Base-by-base conservation (phyloP, 2,888 invertebrate species). In the Agrypnus murinus region DNA sequence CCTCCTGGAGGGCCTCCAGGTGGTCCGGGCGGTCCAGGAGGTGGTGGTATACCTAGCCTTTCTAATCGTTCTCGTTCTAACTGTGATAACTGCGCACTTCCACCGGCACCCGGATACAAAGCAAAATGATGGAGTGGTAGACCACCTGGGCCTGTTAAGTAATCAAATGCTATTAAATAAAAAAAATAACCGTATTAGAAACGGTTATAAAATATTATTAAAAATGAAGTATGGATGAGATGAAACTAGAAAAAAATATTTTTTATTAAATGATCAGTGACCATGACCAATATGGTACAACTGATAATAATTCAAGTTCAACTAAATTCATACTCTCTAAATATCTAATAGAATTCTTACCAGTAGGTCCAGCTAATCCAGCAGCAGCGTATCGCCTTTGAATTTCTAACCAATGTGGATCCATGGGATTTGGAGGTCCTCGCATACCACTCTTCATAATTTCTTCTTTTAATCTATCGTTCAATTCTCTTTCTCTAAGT, bases 11-110 rank as follows among this genome's bases (percentile, higher is more conserved):
- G 88, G 15, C 82, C 83, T 71, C 85, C 86, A 53, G 88, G 89
- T 72, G 89, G 87, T 57, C 88, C 89, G 55, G 84, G 85, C 62
- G 87, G 88, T 64, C 87, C 88, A 32, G 87, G 87, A 53, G 89
- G 89, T 38, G 90, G 90, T 58, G 92, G 92, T 77, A 92, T 93
- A 83, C 95, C 95, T 79, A 96, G 87, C 81, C 95, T 87, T 84
- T 95, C 95, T 15, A 95, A 87, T 62, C 97, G 90, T 85, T 97
- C 97, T 70, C 97, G 89, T 84, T 97, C 97, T 82, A 96, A 86
- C 83, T 94, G 95, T 77, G 94, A 93, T 70, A 94, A 81, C 58
- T 81, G 89, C 38, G 91, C 90, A 14, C 85, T 87, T 5, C 88
- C 88, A 17, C 89, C 89, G 77, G 92, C 90, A 59, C 93, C 93